Conservation (phyloP, 37 sponge, comb jelly and placozoan genomes). For the Hexactinellida sp. region DNA sequence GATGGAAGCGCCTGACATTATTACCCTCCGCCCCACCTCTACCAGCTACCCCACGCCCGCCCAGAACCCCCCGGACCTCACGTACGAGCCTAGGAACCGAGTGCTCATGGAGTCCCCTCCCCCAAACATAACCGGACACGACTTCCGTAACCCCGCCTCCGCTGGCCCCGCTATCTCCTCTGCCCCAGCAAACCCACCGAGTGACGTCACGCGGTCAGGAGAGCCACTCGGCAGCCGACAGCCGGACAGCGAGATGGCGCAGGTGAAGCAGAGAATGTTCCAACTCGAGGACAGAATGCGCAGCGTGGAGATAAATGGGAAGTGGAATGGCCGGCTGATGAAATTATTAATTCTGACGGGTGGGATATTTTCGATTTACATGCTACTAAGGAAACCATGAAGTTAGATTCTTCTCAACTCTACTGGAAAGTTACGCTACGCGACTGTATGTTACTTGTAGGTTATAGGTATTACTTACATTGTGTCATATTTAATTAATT, state of each 20-base stretch:
- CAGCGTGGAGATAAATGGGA: neutral
- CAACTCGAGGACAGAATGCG: neutral
- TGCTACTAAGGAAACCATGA: neutral
- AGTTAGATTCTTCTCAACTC: neutral
- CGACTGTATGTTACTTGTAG: neutral
- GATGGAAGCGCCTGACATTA: conserved; percentile 3
- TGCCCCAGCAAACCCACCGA: neutral
- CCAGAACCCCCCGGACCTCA: neutral
- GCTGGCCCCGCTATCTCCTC: neutral
- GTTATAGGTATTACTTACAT: neutral
- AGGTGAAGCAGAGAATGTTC: neutral
- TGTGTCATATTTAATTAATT: neutral
- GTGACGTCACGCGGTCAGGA: neutral
- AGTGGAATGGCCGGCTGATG: neutral
- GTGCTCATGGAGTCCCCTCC: conserved; percentile 7
- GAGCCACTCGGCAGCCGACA: neutral
- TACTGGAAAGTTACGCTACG: neutral
- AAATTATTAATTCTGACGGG: neutral
- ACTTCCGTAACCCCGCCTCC: neutral
- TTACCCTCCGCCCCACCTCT: conserved; percentile 1
- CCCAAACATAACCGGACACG: neutral
- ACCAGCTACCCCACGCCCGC: neutral
- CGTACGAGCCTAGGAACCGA: neutral
- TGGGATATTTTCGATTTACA: neutral
- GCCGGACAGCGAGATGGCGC: neutral